Evolutionary conservation across 2,113 vertebrate species (phyloP).

Genomic region (Neolamprologus toae): DNA sequence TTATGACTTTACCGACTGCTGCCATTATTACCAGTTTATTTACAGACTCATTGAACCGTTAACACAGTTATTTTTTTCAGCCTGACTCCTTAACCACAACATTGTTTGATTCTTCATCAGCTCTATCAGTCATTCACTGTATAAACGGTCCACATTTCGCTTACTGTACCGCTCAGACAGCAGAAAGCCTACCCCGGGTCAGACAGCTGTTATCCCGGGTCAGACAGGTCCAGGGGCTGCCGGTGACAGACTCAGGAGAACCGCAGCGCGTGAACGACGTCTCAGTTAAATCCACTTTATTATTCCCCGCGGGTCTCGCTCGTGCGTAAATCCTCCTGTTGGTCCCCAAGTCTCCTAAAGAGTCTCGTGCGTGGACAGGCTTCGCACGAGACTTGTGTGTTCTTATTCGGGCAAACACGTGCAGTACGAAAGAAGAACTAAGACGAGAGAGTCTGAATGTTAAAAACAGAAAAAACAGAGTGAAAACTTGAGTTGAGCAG

Average conservation of each 20-base stretch:
- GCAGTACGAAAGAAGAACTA: background rate
- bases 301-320: background rate
- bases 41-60: background rate
- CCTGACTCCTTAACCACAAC: background rate
- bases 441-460: background rate
- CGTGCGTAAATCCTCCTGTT: constrained; percentile 28
- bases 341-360: background rate
- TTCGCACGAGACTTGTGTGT: background rate
- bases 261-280: background rate
- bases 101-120: background rate
- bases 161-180: background rate
- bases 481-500: background rate
- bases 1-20: background rate
- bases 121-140: background rate
- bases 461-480: background rate
- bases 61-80: background rate
- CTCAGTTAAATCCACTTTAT: background rate
- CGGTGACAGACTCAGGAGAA: background rate
- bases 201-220: constrained; percentile 6
- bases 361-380: background rate
- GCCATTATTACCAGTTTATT: background rate
- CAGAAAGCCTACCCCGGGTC: background rate
- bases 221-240: background rate
- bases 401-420: background rate
- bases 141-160: background rate